These are phyloP conservation scores for Spatulosminthurus flaviceps DNA, from an alignment of 2,888 invertebrate species.

Conservation along the genomic window DNA sequence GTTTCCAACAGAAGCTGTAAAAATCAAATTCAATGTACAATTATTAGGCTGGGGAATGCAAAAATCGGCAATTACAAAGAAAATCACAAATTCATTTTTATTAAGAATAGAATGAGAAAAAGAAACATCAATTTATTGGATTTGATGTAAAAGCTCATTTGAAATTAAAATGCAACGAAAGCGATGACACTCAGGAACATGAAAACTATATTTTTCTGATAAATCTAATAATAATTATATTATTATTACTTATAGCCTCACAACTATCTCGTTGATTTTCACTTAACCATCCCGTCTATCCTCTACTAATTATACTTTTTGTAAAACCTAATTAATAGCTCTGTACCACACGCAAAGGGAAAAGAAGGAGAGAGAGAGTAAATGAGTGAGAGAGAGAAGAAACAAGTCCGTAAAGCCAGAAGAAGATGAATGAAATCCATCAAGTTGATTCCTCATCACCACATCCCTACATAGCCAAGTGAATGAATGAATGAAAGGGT, in stretches of 20 bases:
- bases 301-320: conserved; percentile 12
- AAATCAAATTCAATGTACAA: no score
- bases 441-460: conserved; percentile 2
- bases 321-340: background rate
- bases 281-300: background rate
- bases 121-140: no score
- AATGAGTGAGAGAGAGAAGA: conserved; percentile 4
- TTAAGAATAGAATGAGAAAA: no score
- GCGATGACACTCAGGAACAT: no score
- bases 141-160: no score
- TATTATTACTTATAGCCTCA: background rate
- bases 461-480: conserved; percentile 42
- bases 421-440: conserved; percentile 18
- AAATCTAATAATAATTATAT: background rate
- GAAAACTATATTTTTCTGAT: no score
- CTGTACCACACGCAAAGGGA: background rate
- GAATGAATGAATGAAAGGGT: conserved; percentile 50
- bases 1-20: no score
- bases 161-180: no score
- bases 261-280: background rate
- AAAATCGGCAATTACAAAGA: no score
- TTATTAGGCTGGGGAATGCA: no score
- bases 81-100: no score
- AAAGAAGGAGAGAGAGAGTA: background rate
- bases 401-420: background rate